These are phyloP conservation scores for Loxodonta africana DNA, from an alignment of 2,113 vertebrate genomes.

Conservation along the genomic window DNA sequence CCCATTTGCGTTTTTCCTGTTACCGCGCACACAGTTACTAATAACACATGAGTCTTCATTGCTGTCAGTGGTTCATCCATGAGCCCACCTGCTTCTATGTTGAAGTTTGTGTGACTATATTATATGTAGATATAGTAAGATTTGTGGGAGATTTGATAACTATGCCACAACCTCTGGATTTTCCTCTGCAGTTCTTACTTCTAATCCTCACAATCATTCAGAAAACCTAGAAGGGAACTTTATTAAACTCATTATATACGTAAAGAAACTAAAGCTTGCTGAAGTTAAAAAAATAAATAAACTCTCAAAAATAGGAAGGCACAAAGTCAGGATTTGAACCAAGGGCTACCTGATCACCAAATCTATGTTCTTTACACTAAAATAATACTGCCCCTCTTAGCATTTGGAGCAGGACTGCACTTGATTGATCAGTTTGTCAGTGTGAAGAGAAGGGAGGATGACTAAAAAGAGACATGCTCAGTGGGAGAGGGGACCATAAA, in stretches of 20 bases:
- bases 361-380: neutral
- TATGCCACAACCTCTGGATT: neutral
- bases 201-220: neutral
- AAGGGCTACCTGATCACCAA: neutral
- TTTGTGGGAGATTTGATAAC: neutral
- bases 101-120: accelerated
- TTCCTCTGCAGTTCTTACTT: neutral
- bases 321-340: neutral
- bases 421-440: neutral
- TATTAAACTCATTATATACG: neutral
- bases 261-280: neutral
- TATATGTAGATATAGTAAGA: neutral
- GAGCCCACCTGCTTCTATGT: neutral
- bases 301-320: neutral
- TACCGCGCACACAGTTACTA: neutral
- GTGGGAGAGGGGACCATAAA: neutral
- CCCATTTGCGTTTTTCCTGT: neutral
- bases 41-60: neutral
- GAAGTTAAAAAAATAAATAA: neutral
- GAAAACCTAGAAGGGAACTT: neutral
- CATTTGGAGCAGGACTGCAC: neutral
- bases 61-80: neutral
- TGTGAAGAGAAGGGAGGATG: neutral
- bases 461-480: neutral
- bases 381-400: neutral